These are phyloP conservation scores for Amniataba percoides DNA, from an alignment of 2,797 vertebrate species.

Conservation along the genomic window DNA sequence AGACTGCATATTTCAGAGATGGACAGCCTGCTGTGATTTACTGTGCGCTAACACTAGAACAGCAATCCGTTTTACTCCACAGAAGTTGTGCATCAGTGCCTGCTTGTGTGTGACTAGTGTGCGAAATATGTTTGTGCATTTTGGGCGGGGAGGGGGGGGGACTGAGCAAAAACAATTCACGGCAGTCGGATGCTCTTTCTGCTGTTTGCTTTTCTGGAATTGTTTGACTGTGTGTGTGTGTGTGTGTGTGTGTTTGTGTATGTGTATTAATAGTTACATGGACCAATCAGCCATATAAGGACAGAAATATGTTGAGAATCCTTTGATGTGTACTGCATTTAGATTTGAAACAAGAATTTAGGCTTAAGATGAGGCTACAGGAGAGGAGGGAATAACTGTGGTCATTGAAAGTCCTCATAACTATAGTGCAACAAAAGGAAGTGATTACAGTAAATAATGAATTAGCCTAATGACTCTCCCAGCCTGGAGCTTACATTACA, in stretches of 20 bases:
- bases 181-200: neutral
- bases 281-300: neutral
- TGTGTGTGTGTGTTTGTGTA: neutral
- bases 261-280: neutral
- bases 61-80: constrained; percentile 53
- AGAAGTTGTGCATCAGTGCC: constrained; percentile 15
- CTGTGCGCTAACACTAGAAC: constrained; percentile 25
- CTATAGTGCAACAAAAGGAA: constrained; percentile 33
- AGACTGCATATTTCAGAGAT: constrained; percentile 85
- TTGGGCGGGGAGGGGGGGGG: no score
- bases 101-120: neutral
- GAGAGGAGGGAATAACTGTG: constrained; percentile 15
- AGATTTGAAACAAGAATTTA: neutral
- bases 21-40: constrained; percentile 56
- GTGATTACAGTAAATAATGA: constrained; percentile 50
- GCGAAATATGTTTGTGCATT: no score
- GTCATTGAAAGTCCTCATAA: constrained; percentile 32
- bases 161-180: constrained; percentile 28
- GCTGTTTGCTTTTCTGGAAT: neutral
- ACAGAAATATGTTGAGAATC: neutral
- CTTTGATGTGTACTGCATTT: neutral
- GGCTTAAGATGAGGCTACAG: neutral
- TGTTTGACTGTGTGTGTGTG: constrained; percentile 5
- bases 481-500: constrained; percentile 17
- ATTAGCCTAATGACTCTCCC: constrained; percentile 43